Evolutionary conservation across 2,113 vertebrate genomes (phyloP), one percentile per base, ranked within the genome.

Genomic region (Pardalotus punctatus): DNA sequence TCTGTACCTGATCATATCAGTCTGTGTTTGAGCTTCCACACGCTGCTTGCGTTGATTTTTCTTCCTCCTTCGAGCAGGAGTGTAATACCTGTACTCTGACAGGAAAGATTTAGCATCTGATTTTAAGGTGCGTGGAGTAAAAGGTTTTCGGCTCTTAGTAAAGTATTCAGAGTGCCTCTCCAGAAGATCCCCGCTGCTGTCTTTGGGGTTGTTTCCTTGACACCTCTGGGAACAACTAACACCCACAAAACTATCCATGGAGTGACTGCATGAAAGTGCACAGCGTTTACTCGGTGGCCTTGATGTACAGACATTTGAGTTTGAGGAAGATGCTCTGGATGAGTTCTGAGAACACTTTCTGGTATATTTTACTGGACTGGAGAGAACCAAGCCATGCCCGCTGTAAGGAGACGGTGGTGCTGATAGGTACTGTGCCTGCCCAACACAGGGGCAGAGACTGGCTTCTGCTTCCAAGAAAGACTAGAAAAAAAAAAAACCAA

Each of bases 121-220:
- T 93, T 98, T 98, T 73, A 99, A 97, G 23, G 98, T 99, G 84
- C 98, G 98, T 27, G 99, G 99, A 19, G 98, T 99, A 78, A 99
- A 99, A 33, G 99, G 99, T 82, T 97, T 96, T 3, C 84, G 97
- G 25, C 97, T 96, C 45, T 94, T 87, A 14, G 99, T 99, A 79
- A 99, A 99, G 78, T 71, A 96, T 57, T 98, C 96, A 5, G 98
- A 97, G 90, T 99, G 99, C 96, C 97, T 99, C 27, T 98, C 98
- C 10, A 99, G 97, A 51, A 99, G 96, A 93, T 99, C 99, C 35
- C 98, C 98, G 1, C 98, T 97, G 78, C 97, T 96, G 4, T 92
- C 97, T 96, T 98, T 99, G 81, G 98, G 97, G 28, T 90, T 90
- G 5, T 97, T 95, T 82, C 98, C 95, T 91, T 98, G 98, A 94